Base-by-base conservation (phyloP, 2,888 invertebrate species). In the Erebia palarica region DNA sequence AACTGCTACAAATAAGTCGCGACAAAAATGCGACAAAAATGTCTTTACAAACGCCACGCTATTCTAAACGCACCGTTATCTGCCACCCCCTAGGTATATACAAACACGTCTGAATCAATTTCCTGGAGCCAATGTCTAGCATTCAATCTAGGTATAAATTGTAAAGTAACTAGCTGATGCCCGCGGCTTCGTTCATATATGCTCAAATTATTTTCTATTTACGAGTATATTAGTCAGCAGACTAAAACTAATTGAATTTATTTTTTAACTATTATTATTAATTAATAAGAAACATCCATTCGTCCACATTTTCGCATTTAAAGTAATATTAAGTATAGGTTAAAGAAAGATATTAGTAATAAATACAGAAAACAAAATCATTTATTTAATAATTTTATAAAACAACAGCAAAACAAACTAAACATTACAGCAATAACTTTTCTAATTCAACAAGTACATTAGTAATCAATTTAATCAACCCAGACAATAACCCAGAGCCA, bases 391-490 rank as follows among this genome's bases (percentile, higher is more conserved):
- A 59, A 65, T 58, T 78, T 7, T 36, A 7, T 7, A 36, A 79
- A 55, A 59, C 58, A 36, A 36, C 72, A 75, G 75, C 51, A 47
- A 73, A 74, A 61, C 63, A 57, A 57, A 74, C 53, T 74, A 76
- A 47, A 55, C 14, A 36, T 51, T 51, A 51, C 13, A 86, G 72
- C 65, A 92, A 78, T 58, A 92, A 73, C 53, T 92, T 91, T 36
- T 92, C 92, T 66, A 92, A 75, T 58, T 91, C 93, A 2, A 88
- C 85, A n/a, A 92, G 73, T 0, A 92, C 82, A 71, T 78, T 84
- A 0, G 89, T 90, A 0, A 92, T 88, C 67, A 92, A 67, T 65
- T 92, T 92, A 0, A 92, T 87, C 13, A 92, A 70, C 0, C 86
- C 85, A 14, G 88, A 83, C 44, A 92, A 74, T 1, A 92, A 70